Evolutionary conservation across 2,888 invertebrate genomes (phyloP).

Genomic region (Eucera pruinosa): DNA sequence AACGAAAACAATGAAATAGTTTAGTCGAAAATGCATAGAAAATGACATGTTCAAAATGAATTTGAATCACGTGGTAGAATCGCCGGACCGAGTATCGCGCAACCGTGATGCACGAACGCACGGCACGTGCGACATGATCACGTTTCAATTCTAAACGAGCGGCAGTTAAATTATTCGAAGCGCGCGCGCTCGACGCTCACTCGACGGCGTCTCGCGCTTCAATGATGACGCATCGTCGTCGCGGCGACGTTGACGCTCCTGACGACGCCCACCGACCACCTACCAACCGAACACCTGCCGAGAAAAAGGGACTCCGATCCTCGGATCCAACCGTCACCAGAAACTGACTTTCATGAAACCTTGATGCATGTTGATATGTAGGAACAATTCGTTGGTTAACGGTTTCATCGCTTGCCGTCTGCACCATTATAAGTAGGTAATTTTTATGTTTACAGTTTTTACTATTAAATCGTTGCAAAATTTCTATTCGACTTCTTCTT

Average conservation of each 20-base stretch:
- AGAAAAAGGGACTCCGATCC: slow-evolving; percentile 28
- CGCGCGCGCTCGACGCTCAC: slow-evolving; percentile 75
- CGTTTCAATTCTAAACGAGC: slow-evolving; percentile 22
- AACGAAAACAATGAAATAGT: neutral
- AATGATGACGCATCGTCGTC: slow-evolving; percentile 75
- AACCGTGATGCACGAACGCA: neutral
- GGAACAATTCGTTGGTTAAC: too few species aligned
- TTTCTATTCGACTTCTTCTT: too few species aligned
- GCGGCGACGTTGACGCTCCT: slow-evolving; percentile 65
- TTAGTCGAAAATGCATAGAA: neutral
- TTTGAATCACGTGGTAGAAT: neutral
- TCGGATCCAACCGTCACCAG: neutral
- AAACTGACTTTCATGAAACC: neutral
- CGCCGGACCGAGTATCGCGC: neutral
- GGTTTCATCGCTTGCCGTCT: too few species aligned
- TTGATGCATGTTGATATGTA: neutral
- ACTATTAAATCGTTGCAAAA: too few species aligned
- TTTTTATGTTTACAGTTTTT: too few species aligned
- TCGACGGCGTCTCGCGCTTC: slow-evolving; percentile 79
- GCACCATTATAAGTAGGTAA: too few species aligned
- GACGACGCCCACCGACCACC: slow-evolving; percentile 60
- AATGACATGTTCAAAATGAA: neutral
- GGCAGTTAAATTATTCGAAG: slow-evolving; percentile 43
- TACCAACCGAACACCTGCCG: slow-evolving; percentile 27
- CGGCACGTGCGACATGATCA: slow-evolving; percentile 35